Percentiles rank a stretch among this genome's conserved stretches.
Conservation (phyloP, 2,113 vertebrate species). For the Empidonax alnorum region DNA sequence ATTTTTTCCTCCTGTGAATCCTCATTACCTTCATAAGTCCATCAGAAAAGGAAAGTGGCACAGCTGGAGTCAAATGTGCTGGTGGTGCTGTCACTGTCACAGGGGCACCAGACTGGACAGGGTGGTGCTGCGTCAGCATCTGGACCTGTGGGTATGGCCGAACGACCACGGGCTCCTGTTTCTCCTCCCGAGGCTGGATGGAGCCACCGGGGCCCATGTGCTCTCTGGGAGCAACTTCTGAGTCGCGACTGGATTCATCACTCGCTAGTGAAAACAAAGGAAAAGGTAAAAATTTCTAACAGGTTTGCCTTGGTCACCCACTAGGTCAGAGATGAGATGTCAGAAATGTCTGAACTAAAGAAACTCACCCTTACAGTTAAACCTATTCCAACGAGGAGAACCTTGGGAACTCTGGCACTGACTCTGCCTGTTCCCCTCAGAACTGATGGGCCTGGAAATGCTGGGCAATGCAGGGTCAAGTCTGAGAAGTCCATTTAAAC, state of each 20-base stretch:
- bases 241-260: conserved; percentile 82
- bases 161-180: conserved; percentile 95
- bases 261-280: conserved; percentile 43
- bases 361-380: background rate
- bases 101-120: conserved; percentile 84
- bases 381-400: fast-evolving
- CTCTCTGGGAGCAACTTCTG: conserved; percentile 85
- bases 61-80: conserved; percentile 87
- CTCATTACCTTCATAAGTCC: conserved; percentile 91
- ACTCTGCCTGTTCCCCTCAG: background rate
- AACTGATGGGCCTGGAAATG: fast-evolving
- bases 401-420: background rate
- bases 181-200: conserved; percentile 89
- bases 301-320: fast-evolving
- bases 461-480: background rate
- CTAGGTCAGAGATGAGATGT: background rate
- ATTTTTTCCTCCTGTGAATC: background rate
- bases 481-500: background rate
- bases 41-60: conserved; percentile 88
- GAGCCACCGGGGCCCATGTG: conserved; percentile 75
- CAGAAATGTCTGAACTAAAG: background rate
- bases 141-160: conserved; percentile 94
- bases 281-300: background rate
- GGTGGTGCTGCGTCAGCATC: conserved; percentile 83
- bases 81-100: conserved; percentile 86